These are phyloP conservation scores for Labia minor DNA, from an alignment of 2,888 invertebrate genomes.

Conservation along the genomic window DNA sequence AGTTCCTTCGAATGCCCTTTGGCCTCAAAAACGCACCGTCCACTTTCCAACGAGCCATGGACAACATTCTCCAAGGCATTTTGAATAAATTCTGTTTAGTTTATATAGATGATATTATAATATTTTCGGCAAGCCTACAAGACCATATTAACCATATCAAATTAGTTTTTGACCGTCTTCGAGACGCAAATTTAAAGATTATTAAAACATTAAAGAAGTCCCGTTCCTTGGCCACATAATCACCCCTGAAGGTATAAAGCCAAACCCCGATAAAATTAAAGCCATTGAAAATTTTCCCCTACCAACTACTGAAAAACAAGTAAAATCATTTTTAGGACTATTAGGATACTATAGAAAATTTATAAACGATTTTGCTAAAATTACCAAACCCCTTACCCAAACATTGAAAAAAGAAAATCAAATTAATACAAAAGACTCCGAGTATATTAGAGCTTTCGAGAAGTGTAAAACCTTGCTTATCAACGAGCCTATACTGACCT, in stretches of 20 bases:
- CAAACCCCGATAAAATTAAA: neutral
- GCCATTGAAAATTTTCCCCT: neutral
- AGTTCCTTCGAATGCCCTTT: too few species aligned
- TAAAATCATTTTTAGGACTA: neutral
- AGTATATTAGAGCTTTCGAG: conserved; percentile 8
- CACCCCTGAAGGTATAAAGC: neutral
- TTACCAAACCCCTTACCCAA: neutral
- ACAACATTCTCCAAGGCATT: too few species aligned
- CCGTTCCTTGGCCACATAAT: conserved; percentile 14
- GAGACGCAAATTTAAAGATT: neutral
- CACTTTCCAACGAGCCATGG: too few species aligned
- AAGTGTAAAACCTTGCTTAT: neutral
- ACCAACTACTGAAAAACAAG: neutral
- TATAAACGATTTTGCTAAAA: neutral
- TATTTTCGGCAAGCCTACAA: too few species aligned
- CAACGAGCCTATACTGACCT: neutral
- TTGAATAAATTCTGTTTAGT: too few species aligned
- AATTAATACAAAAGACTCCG: neutral
- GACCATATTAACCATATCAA: neutral
- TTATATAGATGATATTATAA: too few species aligned
- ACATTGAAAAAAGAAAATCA: neutral
- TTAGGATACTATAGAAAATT: neutral
- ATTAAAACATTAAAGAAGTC: neutral
- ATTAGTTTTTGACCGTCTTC: neutral
- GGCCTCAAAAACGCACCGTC: neutral